A percentile compares a stretch with the other conserved stretches of the same genome.
These are phyloP conservation scores for Phymorhynchus buccinoides DNA, from an alignment of 1,140 invertebrate species.

Conservation along the genomic window DNA sequence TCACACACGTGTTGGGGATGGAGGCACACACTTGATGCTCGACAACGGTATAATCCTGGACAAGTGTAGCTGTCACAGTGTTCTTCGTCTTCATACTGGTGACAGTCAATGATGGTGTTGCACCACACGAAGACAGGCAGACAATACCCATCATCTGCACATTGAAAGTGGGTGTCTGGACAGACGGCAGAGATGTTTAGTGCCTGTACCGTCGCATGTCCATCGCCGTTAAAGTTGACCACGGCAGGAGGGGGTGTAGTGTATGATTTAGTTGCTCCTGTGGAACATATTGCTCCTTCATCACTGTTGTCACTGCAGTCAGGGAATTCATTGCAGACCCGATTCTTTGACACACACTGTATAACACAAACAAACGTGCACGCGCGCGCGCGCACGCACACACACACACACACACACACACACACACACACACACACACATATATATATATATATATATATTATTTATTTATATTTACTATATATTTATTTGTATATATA, in stretches of 20 bases:
- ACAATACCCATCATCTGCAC: conserved; percentile 19
- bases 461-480: no score
- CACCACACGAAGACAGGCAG: conserved; percentile 41
- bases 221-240: background rate
- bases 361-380: no score
- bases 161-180: conserved; percentile 34
- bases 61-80: conserved; percentile 23
- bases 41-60: conserved; percentile 33
- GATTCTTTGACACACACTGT: no score
- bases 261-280: background rate
- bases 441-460: no score
- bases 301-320: background rate
- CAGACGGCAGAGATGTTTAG: background rate
- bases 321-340: no score
- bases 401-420: no score
- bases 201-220: background rate
- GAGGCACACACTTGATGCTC: conserved; percentile 29
- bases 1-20: conserved; percentile 39
- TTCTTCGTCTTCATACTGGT: conserved; percentile 32
- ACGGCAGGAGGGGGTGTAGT: background rate
- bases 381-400: no score
- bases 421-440: no score
- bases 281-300: background rate
- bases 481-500: no score
- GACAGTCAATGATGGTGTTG: conserved; percentile 42